phyloP scores from a whole-genome alignment of 2,113 vertebrate genomes.

The Tonatia bakeri region DNA sequence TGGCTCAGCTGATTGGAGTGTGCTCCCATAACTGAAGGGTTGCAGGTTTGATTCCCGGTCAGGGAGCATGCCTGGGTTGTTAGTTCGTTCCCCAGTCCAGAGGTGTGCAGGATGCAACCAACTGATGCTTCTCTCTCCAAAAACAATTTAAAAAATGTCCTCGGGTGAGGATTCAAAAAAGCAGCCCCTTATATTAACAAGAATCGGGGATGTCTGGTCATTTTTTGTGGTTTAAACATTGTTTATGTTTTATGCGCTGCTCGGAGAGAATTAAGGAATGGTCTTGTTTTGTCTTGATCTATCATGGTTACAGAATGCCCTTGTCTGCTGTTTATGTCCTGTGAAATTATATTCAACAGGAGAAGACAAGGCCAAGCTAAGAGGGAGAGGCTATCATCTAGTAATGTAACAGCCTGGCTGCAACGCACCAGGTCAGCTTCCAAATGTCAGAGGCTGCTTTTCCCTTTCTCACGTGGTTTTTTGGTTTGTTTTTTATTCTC shows the following conservation, averaged over 20 bases:
- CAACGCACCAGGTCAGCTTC: neutral
- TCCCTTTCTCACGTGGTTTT: neutral
- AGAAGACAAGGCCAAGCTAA: neutral
- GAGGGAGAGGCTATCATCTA: neutral
- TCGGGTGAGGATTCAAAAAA: too few species aligned
- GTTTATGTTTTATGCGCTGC: neutral
- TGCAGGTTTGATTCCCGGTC: too few species aligned
- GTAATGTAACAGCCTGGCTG: neutral
- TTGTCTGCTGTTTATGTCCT: neutral
- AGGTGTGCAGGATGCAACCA: too few species aligned
- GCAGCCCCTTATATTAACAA: neutral
- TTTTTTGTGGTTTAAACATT: conserved; percentile 14
- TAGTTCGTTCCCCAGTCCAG: too few species aligned
- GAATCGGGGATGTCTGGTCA: neutral
- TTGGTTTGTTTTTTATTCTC: neutral
- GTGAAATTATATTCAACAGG: neutral
- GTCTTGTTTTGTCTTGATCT: neutral
- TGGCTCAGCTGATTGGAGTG: too few species aligned
- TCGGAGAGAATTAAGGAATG: neutral
- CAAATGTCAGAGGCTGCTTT: neutral
- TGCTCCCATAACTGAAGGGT: too few species aligned
- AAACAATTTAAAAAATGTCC: too few species aligned
- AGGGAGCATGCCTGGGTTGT: too few species aligned
- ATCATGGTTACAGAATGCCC: neutral
- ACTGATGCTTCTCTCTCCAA: too few species aligned